Evolutionary conservation across 2,797 vertebrate species (phyloP).

Genomic region (Staurois parvus): DNA sequence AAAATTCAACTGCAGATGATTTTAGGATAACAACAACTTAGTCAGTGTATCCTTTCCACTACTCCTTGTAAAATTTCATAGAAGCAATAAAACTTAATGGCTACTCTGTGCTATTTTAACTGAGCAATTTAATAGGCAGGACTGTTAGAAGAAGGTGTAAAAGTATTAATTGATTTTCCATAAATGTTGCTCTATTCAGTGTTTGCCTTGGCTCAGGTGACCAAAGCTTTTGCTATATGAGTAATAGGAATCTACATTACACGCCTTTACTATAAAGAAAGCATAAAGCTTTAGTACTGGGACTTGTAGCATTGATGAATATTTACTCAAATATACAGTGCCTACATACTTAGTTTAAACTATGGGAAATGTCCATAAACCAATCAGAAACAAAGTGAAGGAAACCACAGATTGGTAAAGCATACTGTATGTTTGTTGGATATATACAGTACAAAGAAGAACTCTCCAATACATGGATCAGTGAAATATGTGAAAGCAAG

Average conservation of each 20-base stretch:
- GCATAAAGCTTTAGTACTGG: not conserved
- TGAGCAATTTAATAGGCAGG: conserved; percentile 34
- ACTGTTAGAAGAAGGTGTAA: conserved; percentile 27
- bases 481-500: no score
- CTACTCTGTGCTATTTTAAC: conserved; percentile 3
- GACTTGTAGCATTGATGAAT: not conserved
- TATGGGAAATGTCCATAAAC: no score
- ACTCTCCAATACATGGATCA: no score
- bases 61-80: conserved; percentile 39
- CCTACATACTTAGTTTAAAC: no score
- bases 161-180: conserved; percentile 47
- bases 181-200: conserved; percentile 10
- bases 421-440: no score
- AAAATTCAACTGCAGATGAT: conserved; percentile 7
- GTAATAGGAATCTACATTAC: conserved; percentile 1
- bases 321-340: not conserved
- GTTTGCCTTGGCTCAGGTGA: conserved; percentile 29
- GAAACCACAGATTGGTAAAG: no score
- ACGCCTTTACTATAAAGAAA: not conserved
- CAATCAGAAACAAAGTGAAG: no score
- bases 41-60: conserved; percentile 33
- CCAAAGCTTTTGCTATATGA: not conserved
- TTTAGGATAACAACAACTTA: conserved; percentile 7
- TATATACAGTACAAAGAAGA: no score
- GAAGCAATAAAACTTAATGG: conserved; percentile 35